These are phyloP conservation scores for Xiphorhynchus erythropygius DNA, from an alignment of 2,797 vertebrate species.

Conservation along the genomic window DNA sequence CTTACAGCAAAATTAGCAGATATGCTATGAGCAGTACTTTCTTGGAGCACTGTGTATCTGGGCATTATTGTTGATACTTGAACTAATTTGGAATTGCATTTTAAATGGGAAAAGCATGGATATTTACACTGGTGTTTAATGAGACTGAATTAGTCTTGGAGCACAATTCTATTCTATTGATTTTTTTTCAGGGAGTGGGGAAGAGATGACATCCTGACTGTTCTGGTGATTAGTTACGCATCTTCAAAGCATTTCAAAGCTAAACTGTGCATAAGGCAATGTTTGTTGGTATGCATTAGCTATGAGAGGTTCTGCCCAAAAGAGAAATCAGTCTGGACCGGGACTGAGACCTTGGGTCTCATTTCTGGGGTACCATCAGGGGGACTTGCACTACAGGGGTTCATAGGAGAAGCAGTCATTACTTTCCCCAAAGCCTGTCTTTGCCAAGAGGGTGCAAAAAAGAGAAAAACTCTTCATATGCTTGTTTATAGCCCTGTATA, in stretches of 20 bases:
- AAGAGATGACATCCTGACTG: neutral
- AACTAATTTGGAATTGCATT: slow-evolving; percentile 31
- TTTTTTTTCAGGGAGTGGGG: neutral
- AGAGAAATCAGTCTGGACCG: neutral
- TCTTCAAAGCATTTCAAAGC: neutral
- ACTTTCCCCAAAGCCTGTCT: neutral
- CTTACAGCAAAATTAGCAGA: neutral
- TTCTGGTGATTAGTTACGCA: neutral
- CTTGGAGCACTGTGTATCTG: neutral
- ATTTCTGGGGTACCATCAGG: neutral
- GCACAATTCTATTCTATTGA: neutral
- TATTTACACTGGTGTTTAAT: slow-evolving; percentile 6
- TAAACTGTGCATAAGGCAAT: neutral
- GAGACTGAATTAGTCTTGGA: neutral
- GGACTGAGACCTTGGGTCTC: neutral
- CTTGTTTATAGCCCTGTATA: neutral
- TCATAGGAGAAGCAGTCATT: neutral
- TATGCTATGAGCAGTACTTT: neutral
- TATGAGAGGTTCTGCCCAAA: neutral
- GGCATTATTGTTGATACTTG: neutral
- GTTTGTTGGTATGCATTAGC: neutral
- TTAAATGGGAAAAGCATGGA: neutral
- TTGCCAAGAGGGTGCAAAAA: neutral
- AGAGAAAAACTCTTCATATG: neutral
- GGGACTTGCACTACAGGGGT: neutral